These are phyloP conservation scores for Bettongia penicillata DNA, from an alignment of 2,113 vertebrate genomes.

Conservation along the genomic window DNA sequence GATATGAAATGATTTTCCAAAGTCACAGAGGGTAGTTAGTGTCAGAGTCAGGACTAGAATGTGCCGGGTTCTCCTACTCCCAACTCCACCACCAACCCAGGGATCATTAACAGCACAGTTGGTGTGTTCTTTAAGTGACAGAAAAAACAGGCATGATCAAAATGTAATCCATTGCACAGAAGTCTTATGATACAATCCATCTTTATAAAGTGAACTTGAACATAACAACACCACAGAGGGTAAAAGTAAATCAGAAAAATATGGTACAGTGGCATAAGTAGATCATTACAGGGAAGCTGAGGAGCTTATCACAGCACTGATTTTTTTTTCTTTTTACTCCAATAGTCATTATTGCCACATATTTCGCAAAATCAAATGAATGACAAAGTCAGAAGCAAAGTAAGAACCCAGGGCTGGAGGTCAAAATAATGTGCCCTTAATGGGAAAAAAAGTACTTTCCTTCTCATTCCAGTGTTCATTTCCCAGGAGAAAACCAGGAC, in stretches of 20 bases:
- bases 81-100: not conserved
- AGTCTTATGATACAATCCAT: not conserved
- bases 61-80: not conserved
- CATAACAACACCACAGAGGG: not conserved
- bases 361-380: constrained; percentile 56
- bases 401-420: not conserved
- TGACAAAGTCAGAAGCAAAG: constrained; percentile 31
- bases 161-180: not conserved
- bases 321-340: constrained; percentile 23
- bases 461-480: constrained; percentile 21
- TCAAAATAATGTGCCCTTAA: constrained; percentile 24
- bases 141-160: not conserved
- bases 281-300: constrained; percentile 13
- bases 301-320: not conserved
- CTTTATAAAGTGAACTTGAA: constrained; percentile 37
- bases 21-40: not conserved
- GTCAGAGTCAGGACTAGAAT: not conserved
- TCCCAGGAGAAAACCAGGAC: not conserved
- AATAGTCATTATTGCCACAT: not conserved
- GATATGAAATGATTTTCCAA: not conserved
- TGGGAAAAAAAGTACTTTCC: not conserved
- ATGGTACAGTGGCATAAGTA: not conserved
- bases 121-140: not conserved
- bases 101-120: not conserved
- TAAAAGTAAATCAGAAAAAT: constrained; percentile 44